Conservation (phyloP, 2,888 invertebrate genomes). For the Baronia brevicornis region DNA sequence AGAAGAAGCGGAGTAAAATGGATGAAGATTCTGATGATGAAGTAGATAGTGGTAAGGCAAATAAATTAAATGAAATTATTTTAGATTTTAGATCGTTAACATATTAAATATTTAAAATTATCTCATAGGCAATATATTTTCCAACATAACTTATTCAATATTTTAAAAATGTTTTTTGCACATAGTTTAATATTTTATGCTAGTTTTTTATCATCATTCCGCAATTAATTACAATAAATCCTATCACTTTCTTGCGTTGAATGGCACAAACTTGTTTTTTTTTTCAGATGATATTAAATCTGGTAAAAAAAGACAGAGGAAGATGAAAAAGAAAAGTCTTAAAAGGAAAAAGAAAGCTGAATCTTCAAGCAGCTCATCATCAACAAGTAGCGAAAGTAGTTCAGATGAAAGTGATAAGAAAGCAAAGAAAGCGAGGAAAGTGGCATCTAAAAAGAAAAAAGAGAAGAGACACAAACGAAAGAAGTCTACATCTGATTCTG, state of each 20-base stretch:
- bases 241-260: too few relatives aligned
- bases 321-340: conserved; percentile 41
- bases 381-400: conserved; percentile 35
- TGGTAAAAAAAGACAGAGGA: conserved; percentile 48
- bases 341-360: conserved; percentile 49
- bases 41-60: conserved; percentile 35
- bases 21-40: conserved; percentile 31
- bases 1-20: conserved; percentile 32
- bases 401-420: conserved; percentile 23
- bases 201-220: too few relatives aligned
- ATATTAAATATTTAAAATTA: too few relatives aligned
- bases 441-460: conserved; percentile 26
- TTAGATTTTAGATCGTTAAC: too few relatives aligned
- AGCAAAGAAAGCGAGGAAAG: conserved; percentile 25
- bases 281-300: conserved; percentile 18
- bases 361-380: conserved; percentile 41
- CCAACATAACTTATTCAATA: too few relatives aligned
- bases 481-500: conserved; percentile 39
- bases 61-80: too few relatives aligned
- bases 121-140: too few relatives aligned
- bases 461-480: conserved; percentile 38
- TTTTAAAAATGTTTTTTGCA: too few relatives aligned
- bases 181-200: too few relatives aligned
- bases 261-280: too few relatives aligned
- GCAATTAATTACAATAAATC: too few relatives aligned